These are phyloP conservation scores for Clarias pachynema DNA, from an alignment of 2,797 vertebrate genomes.

Conservation along the genomic window DNA sequence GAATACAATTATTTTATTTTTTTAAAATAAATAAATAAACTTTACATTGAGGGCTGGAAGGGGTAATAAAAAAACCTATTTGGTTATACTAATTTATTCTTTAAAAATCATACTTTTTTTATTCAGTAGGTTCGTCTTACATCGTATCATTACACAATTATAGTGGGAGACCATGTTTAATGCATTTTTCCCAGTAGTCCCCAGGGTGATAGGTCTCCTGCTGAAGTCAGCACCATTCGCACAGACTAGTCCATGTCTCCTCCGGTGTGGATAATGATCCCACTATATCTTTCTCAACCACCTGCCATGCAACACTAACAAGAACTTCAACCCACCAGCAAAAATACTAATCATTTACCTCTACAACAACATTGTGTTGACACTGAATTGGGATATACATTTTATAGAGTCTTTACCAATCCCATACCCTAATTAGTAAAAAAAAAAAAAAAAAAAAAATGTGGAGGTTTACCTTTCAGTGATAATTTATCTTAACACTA, in stretches of 20 bases:
- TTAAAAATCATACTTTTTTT: not conserved
- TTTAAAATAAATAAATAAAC: not conserved
- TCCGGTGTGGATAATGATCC: slow-evolving; percentile 37
- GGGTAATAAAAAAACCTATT: not conserved
- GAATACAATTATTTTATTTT: not conserved
- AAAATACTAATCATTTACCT: slow-evolving; percentile 34
- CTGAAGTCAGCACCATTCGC: slow-evolving; percentile 28
- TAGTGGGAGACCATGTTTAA: slow-evolving; percentile 10
- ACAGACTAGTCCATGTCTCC: slow-evolving; percentile 27
- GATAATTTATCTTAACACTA: slow-evolving; percentile 8
- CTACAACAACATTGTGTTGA: slow-evolving; percentile 5
- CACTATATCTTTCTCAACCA: slow-evolving; percentile 41
- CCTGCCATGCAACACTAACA: slow-evolving; percentile 41
- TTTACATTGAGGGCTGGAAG: not conserved
- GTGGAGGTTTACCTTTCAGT: not conserved
- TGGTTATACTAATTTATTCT: not conserved
- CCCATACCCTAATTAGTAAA: not conserved
- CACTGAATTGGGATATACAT: not conserved
- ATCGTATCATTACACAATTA: slow-evolving; percentile 11
- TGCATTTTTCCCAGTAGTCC: slow-evolving; percentile 18
- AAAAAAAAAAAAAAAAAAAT: not conserved
- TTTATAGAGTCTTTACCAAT: slow-evolving; percentile 1
- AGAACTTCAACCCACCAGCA: slow-evolving; percentile 23
- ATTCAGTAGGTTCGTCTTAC: not conserved
- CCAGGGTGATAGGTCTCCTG: slow-evolving; percentile 15